phyloP scores from a whole-genome alignment of 1,140 invertebrate genomes.

The Hestina assimilis region DNA sequence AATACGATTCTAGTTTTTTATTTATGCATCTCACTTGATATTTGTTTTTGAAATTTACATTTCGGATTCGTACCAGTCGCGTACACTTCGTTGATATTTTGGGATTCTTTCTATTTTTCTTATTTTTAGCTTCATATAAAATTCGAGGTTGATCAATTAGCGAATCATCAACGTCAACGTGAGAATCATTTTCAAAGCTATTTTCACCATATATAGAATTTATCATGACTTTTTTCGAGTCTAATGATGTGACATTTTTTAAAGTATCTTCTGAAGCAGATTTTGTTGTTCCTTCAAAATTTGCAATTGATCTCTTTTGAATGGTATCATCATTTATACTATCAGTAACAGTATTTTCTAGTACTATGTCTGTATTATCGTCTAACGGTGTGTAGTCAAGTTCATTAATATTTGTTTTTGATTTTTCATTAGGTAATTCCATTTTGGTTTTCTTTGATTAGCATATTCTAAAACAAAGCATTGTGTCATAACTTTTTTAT shows the following conservation, averaged over 20 bases:
- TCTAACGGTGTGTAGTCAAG: not conserved
- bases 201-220: not conserved
- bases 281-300: too few relatives aligned
- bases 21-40: constrained; percentile 22
- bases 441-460: not conserved
- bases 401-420: not conserved
- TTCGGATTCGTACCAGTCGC: constrained; percentile 12
- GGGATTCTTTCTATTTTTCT: not conserved
- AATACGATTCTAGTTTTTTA: constrained; percentile 33
- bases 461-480: constrained; percentile 7
- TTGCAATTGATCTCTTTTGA: too few relatives aligned
- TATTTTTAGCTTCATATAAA: too few relatives aligned
- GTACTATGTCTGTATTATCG: not conserved
- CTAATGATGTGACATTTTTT: not conserved
- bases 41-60: constrained; percentile 33
- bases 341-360: not conserved
- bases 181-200: not conserved
- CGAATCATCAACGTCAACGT: too few relatives aligned
- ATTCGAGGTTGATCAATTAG: too few relatives aligned
- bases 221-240: not conserved
- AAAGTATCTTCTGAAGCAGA: not conserved
- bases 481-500: not conserved
- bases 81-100: not conserved
- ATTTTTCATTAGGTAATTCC: not conserved
- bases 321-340: not conserved